Evolutionary conservation across 2,888 invertebrate species (phyloP), one percentile per base, ranked within the genome.

Genomic region (Apamea epomidion): DNA sequence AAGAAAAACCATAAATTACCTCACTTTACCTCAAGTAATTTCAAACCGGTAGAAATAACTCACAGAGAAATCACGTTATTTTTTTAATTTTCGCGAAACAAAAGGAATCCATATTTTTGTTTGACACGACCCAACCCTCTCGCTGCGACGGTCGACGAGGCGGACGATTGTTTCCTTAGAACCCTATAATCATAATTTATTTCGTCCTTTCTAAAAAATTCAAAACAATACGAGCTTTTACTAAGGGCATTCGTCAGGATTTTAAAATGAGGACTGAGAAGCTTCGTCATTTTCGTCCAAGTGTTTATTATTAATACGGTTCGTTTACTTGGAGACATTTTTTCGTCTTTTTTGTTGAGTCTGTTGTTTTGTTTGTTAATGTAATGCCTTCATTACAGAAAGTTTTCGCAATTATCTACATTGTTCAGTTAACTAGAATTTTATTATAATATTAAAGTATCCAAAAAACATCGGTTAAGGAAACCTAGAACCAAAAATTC

Each of bases 151-250:
- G 58, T 14, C 62, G 18, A 2, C 29, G 73, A n/a, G 29, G 83
- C 62, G 45, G 71, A 10, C 91, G 90, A 92, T 92, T 92, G 92
- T 91, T 91, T 90, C 85, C 84, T 89, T 87, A 89, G 89, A 90
- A 90, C 88, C 87, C 90, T 79, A 83, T 91, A 92, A 93, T 91
- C 90, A 92, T 92, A 93, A 92, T 93, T 93, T 92, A 92, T 93
- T 91, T 92, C 81, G 87, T 62, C 74, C 64, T 82, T 86, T 78
- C 83, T 84, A 85, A 91, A 90, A 91, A 92, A 91, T 85, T 90
- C 85, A 85, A 82, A 81, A 86, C 83, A 89, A 89, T 89, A 83
- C 84, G 67, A 29, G 74, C 75, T 67, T 58, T 84, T 74, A 87
- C 72, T 81, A 79, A 84, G 80, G 75, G 37, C 82, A 91, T 92